Evolutionary conservation across 1,140 invertebrate species (phyloP).

Genomic region (Lepidostoma basale): DNA sequence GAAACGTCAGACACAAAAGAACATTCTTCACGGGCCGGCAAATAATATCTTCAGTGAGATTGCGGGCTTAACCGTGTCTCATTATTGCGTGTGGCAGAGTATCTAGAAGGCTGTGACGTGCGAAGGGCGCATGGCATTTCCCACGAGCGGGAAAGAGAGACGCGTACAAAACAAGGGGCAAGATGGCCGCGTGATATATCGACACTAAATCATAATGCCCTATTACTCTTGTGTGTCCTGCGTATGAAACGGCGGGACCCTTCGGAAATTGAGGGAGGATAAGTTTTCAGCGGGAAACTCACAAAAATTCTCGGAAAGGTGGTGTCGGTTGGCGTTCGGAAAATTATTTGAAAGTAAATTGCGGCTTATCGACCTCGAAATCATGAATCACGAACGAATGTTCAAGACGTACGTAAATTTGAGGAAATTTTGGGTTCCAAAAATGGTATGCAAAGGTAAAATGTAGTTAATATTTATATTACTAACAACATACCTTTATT

Average conservation of each 20-base stretch:
- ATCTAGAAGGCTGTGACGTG: conserved; percentile 2
- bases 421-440: too few species aligned
- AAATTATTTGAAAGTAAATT: conserved; percentile 1
- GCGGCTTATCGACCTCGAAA: too few species aligned
- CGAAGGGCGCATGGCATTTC: neutral
- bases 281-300: neutral
- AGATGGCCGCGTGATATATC: conserved; percentile 43
- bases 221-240: conserved; percentile 41
- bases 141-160: conserved; percentile 13
- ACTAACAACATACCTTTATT: too few species aligned
- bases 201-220: conserved; percentile 47
- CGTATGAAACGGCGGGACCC: conserved; percentile 13
- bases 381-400: too few species aligned
- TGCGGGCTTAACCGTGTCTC: conserved; percentile 39
- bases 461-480: too few species aligned
- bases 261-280: conserved; percentile 1
- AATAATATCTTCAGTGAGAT: conserved; percentile 40
- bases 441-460: too few species aligned
- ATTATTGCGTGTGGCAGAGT: conserved; percentile 17
- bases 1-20: conserved; percentile 12
- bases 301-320: neutral
- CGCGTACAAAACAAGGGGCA: conserved; percentile 32
- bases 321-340: too few species aligned
- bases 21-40: conserved; percentile 23
- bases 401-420: too few species aligned